Conservation (phyloP, 2,888 invertebrate species). For the Heliconius erato region DNA sequence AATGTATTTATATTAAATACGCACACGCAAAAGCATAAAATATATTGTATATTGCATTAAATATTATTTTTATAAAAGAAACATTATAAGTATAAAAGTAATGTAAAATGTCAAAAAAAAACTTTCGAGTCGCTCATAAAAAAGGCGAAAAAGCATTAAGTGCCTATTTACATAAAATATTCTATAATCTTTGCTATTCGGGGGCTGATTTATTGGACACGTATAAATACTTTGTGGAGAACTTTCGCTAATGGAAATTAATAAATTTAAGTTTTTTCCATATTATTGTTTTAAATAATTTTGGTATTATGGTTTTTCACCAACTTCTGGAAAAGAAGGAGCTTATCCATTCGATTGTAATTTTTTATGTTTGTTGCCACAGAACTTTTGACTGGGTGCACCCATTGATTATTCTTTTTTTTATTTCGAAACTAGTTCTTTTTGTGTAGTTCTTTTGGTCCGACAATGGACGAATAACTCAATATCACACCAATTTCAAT, state of each 20-base stretch:
- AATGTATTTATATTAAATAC: not conserved
- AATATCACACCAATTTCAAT: no score
- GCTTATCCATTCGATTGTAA: no score
- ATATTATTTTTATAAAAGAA: not conserved
- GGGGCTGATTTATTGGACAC: slow-evolving; percentile 13
- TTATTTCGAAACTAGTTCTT: no score
- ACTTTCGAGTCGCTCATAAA: slow-evolving; percentile 36
- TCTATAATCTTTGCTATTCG: slow-evolving; percentile 41
- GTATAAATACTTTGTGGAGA: slow-evolving; percentile 12
- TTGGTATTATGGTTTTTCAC: not conserved
- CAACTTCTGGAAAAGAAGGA: no score
- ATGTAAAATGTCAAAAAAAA: no score
- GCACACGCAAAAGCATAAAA: not conserved
- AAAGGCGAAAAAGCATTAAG: slow-evolving; percentile 45
- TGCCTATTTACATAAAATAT: slow-evolving; percentile 49
- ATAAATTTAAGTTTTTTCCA: not conserved
- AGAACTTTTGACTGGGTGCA: no score
- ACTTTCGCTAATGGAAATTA: slow-evolving; percentile 18
- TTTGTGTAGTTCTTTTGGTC: no score
- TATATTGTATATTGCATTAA: not conserved
- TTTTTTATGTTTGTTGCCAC: no score
- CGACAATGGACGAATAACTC: no score
- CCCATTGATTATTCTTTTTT: no score
- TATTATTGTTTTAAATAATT: not conserved
- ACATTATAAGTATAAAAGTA: not conserved